These are phyloP conservation scores for Ericerus pela DNA, from an alignment of 1,140 invertebrate genomes.

Conservation along the genomic window DNA sequence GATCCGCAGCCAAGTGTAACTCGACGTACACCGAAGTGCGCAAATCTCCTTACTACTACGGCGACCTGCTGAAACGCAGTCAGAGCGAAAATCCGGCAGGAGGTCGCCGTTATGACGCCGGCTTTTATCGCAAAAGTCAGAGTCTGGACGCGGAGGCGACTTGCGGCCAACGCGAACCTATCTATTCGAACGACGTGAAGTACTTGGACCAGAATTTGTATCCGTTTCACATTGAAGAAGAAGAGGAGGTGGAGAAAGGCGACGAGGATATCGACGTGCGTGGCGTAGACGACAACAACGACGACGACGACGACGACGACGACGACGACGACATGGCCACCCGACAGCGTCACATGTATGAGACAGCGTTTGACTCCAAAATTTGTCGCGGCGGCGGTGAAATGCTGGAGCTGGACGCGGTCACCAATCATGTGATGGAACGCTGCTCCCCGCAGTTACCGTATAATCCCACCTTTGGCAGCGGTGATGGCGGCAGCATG, in stretches of 20 bases:
- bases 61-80: conserved; percentile 1
- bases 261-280: too few species aligned
- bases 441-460: conserved; percentile 10
- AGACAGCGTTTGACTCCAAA: conserved; percentile 77
- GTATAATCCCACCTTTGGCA: conserved; percentile 25
- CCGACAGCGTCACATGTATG: conserved; percentile 53
- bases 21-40: background rate
- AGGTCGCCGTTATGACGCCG: background rate
- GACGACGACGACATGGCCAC: conserved; percentile 43
- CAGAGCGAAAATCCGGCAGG: background rate
- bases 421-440: conserved; percentile 6
- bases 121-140: background rate
- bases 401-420: conserved; percentile 13
- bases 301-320: background rate
- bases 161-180: background rate
- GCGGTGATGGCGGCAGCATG: conserved; percentile 27
- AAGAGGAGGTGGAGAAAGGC: too few species aligned
- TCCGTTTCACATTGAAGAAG: background rate
- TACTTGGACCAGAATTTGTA: background rate
- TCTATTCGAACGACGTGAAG: background rate
- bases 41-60: conserved; percentile 4
- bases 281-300: too few species aligned
- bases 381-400: conserved; percentile 42
- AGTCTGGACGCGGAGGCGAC: background rate
- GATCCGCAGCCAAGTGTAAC: background rate